Evolutionary conservation across 2,797 vertebrate species (phyloP), one percentile per base, ranked within the genome.

Genomic region (Nasua narica): DNA sequence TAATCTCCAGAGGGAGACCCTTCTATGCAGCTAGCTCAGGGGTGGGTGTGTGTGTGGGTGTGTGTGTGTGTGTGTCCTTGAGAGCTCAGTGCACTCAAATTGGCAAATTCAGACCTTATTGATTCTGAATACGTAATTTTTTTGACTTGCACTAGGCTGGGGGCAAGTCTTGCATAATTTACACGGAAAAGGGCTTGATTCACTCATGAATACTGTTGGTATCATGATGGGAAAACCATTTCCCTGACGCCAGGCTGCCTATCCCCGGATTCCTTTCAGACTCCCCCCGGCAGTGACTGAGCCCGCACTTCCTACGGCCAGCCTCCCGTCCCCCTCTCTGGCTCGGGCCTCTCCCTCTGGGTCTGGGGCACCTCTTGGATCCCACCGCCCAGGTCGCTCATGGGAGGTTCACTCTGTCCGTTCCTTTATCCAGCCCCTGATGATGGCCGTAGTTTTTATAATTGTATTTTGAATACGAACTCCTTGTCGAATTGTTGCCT

Each of bases 251-350:
- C 43, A 27, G 50, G 32, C 18, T 23, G 87, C 46, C 23, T 46
- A 15, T 85, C n/a, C 3, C 69, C 23, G 18, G 1, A 40, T 4
- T 19, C 56, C 62, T 56, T 19, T 76, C 35, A 13, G 43, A 27
- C 16, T 7, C 50, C 13, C 13, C 32, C 32, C 32, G 25, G 10
- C 14, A 2, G 0, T 1, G 35, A 43, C 2, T 5, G n/a, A 35
- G 29, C 43, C 19, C 43, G 9, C 12, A 29, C 40, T 16, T 4
- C 65, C 15, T 25, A 13, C 5, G 6, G 37, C 43, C 32, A 11
- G 35, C 40, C 29, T 0, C 0, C 48, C 15, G 10, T 9, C 4
- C 13, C 21, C 35, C 19, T 4, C 16, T 12, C n/a, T 0, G 5
- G 19, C 46, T 56, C 37, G 3, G 18, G 21, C 52, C 37, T 60